Base-by-base conservation (phyloP, 2,888 invertebrate species). In the Morpho deidamia region DNA sequence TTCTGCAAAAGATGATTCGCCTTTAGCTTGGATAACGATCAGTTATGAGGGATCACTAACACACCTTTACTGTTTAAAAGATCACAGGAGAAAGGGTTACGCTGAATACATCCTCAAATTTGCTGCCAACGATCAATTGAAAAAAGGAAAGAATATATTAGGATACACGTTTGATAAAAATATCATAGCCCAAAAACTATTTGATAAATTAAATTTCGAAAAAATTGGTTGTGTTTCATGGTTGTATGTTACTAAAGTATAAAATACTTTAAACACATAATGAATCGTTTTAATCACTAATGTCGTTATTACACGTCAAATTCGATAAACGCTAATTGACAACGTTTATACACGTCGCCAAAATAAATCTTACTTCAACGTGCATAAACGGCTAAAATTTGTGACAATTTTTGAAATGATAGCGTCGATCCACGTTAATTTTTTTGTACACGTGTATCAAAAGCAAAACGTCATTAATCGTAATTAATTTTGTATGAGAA, bases 31-130 rank as follows among this genome's bases (percentile, higher is more conserved):
- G 81, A 59, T 74, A 0, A 60, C 71, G 1, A 58, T 79, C 3
- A 73, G 71, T 10, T 75, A 73, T 53, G 60, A 60, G 7, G 83
- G 83, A 1, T 62, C 68, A 2, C 54, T 83, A 0, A 62, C 69
- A 0, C 81, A 83, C 47, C 56, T 82, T 2, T 83, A 67, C 41
- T 79, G 77, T 9, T 11, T 77, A 33, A 72, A 78, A 56, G 61
- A 64, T 1, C 66, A 77, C 2, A 76, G 81, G 56, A 67, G 66
- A 34, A 72, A 70, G 38, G 80, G 82, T 0, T 82, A 78, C 42
- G 81, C 69, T 0, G 74, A 74, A 47, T 49, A 73, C 7, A 55
- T 81, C 0, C 46, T 74, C 0, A 82, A 79, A 60, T 50, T 71
- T 2, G 68, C 61, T 9, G 51, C 57, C 8, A 70, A 71, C 42